phyloP scores from a whole-genome alignment of 2,113 vertebrate genomes.

The Cryptomyrus ogoouensis region DNA sequence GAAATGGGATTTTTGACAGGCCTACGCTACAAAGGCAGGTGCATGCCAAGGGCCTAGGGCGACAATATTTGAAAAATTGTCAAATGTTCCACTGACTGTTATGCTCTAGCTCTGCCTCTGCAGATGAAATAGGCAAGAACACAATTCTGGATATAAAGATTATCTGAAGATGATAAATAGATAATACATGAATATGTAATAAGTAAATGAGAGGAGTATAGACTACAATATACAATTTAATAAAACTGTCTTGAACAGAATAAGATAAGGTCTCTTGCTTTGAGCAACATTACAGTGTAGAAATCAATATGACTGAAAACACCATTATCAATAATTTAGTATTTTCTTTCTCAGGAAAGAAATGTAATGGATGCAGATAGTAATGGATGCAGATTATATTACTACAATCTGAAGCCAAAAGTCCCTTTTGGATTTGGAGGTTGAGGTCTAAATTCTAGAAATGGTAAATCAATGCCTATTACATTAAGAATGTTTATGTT shows the following conservation, averaged over 20 bases:
- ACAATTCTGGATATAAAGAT: slow-evolving; percentile 32
- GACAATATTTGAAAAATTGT: slow-evolving; percentile 49
- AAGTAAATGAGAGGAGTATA: slow-evolving; percentile 3
- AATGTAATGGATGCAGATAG: slow-evolving; percentile 19
- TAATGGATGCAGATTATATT: slow-evolving; percentile 21
- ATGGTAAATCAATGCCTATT: slow-evolving; percentile 19
- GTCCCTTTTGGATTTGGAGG: slow-evolving; percentile 17
- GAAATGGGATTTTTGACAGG: slow-evolving; percentile 38
- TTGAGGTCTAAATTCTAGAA: slow-evolving; percentile 10
- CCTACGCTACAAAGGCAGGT: slow-evolving; percentile 40
- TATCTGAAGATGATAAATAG: slow-evolving; percentile 32
- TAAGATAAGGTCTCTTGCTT: slow-evolving; percentile 10
- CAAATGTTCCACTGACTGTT: slow-evolving; percentile 45
- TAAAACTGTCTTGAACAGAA: slow-evolving; percentile 12
- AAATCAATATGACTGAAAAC: slow-evolving; percentile 27
- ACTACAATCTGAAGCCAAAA: slow-evolving; percentile 19
- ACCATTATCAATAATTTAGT: slow-evolving; percentile 27
- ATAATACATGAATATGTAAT: slow-evolving; percentile 19
- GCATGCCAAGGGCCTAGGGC: slow-evolving; percentile 46
- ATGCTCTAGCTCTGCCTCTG: slow-evolving; percentile 20
- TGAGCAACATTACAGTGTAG: slow-evolving; percentile 19
- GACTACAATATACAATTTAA: slow-evolving; percentile 14
- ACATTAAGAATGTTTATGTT: slow-evolving; percentile 21
- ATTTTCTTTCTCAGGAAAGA: slow-evolving; percentile 21
- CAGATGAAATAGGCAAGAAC: slow-evolving; percentile 41